These are phyloP conservation scores for Bradypodion ventrale DNA, from an alignment of 2,797 vertebrate genomes.

Conservation along the genomic window DNA sequence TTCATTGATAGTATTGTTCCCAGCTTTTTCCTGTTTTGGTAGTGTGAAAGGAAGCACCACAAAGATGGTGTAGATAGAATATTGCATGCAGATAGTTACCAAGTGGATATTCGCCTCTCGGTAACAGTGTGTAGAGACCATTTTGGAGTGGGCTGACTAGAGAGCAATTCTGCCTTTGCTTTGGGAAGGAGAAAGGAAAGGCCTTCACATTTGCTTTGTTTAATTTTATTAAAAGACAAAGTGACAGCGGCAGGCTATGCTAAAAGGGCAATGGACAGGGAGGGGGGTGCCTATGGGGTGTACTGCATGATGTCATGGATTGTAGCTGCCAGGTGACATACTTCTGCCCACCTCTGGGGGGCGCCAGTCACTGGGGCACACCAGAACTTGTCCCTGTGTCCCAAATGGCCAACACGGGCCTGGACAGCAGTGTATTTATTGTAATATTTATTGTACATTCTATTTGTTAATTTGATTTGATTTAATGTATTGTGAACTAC, in stretches of 20 bases:
- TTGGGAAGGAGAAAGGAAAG: background rate
- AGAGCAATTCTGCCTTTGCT: background rate
- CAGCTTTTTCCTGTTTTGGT: background rate
- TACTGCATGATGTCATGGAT: no score
- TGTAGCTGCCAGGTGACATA: background rate
- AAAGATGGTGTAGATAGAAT: background rate
- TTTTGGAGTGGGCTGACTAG: background rate
- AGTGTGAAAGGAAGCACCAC: background rate
- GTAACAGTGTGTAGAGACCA: background rate
- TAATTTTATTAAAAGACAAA: no score
- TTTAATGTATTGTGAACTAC: no score
- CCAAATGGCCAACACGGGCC: no score
- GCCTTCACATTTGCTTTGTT: background rate
- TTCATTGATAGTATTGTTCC: background rate
- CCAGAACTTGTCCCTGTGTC: no score
- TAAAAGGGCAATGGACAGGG: no score
- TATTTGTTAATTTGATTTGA: no score
- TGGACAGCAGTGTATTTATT: background rate
- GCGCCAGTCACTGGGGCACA: no score
- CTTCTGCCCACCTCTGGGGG: no score
- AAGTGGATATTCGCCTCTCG: background rate
- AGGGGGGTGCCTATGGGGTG: no score
- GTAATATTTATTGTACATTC: no score
- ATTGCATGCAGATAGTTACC: background rate
- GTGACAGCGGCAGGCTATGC: no score